Evolutionary conservation across 2,797 vertebrate species (phyloP).

Genomic region (Hypotaenidia okinawae): DNA sequence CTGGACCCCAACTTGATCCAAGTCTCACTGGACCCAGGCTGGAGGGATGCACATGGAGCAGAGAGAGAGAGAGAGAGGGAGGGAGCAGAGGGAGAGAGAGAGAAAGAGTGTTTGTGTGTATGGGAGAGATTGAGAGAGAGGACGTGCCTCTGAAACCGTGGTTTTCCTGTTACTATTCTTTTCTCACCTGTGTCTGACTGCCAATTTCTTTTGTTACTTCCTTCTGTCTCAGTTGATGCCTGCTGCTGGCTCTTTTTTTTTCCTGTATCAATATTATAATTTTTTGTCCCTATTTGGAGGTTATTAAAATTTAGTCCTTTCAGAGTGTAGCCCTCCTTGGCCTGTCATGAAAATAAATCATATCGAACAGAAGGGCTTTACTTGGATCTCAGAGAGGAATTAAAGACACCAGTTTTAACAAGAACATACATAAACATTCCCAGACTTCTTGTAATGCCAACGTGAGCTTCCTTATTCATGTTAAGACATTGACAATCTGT

Average conservation of each 20-base stretch:
- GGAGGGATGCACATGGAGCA: neutral
- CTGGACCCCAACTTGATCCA: neutral
- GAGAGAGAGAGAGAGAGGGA: neutral
- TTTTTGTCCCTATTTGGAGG: neutral
- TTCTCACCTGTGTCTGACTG: neutral
- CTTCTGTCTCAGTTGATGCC: neutral
- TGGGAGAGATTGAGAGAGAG: neutral
- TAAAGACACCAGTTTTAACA: constrained; percentile 24
- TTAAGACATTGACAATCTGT: neutral
- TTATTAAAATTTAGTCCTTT: constrained; percentile 1
- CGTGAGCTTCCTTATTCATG: constrained; percentile 1
- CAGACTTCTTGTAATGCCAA: neutral
- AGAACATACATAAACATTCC: constrained; percentile 22
- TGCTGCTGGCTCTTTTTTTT: neutral
- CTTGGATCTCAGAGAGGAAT: neutral
- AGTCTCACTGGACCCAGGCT: rapidly evolving
- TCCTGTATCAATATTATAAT: neutral
- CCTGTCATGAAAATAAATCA: neutral
- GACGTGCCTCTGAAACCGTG: neutral
- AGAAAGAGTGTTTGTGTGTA: too few species aligned
- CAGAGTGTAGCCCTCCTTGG: neutral
- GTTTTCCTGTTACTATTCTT: neutral
- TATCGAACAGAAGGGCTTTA: neutral
- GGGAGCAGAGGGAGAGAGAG: neutral
- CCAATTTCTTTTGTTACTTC: neutral